These are phyloP conservation scores for Palythoa caribaeorum DNA, from an alignment of 92 coral and sea anemone genomes.

Conservation along the genomic window DNA sequence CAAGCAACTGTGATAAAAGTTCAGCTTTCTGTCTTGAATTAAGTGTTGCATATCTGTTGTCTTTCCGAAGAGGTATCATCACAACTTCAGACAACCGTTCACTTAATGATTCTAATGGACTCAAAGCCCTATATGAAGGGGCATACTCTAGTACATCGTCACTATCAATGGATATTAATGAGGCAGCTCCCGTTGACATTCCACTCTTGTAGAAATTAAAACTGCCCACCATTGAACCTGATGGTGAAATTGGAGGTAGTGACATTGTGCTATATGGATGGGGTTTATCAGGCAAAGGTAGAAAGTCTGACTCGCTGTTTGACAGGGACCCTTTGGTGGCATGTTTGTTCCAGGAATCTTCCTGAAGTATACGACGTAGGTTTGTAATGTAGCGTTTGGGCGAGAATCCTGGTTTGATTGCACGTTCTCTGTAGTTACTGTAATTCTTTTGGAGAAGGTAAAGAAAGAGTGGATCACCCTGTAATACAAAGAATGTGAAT, in stretches of 20 bases:
- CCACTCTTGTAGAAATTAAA: slow-evolving; percentile 93
- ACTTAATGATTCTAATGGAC: slow-evolving; percentile 83
- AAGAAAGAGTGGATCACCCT: slow-evolving; percentile 97
- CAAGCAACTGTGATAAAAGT: slow-evolving; percentile 83
- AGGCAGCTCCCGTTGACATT: slow-evolving; percentile 96
- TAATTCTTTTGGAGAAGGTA: slow-evolving; percentile 84
- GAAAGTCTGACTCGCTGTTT: slow-evolving; percentile 59
- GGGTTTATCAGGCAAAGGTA: slow-evolving; percentile 82
- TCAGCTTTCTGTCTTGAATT: slow-evolving; percentile 88
- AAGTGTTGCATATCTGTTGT: slow-evolving; percentile 71
- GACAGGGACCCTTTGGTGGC: slow-evolving; percentile 78
- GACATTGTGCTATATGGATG: slow-evolving; percentile 99
- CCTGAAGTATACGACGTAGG: slow-evolving; percentile 84
- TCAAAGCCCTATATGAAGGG: slow-evolving; percentile 84
- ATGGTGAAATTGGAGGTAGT: slow-evolving; percentile 96
- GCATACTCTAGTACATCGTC: slow-evolving; percentile 78
- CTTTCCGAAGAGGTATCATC: slow-evolving; percentile 59
- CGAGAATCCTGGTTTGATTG: slow-evolving; percentile 96
- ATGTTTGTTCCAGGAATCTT: slow-evolving; percentile 86
- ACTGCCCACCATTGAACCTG: slow-evolving; percentile 93
- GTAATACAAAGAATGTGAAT: not conserved
- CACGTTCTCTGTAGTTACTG: slow-evolving; percentile 77
- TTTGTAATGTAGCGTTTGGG: slow-evolving; percentile 94
- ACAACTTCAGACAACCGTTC: slow-evolving; percentile 90
- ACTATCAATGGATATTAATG: slow-evolving; percentile 85